Percentiles rank a stretch among this genome's conserved stretches.
These are phyloP conservation scores for Cygnus buccinator DNA, from an alignment of 2,113 vertebrate genomes.

Conservation along the genomic window DNA sequence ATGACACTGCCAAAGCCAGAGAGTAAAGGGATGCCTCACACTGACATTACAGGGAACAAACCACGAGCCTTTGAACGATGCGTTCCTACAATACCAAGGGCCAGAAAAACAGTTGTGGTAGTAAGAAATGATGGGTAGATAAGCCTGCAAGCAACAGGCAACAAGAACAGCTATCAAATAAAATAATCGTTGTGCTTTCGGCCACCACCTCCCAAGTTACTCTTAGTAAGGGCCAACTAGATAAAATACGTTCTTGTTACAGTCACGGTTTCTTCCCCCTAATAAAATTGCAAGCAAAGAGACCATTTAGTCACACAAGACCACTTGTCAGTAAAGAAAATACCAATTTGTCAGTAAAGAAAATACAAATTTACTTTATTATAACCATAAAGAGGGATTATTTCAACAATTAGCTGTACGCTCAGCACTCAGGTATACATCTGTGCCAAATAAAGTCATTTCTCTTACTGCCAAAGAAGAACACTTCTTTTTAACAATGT, in stretches of 20 bases:
- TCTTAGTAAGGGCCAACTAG: background rate
- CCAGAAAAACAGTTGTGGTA: background rate
- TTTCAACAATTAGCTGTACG: conserved; percentile 50
- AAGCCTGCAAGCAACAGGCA: background rate
- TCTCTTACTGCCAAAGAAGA: conserved; percentile 38
- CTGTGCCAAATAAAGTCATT: conserved; percentile 20
- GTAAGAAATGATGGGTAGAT: background rate
- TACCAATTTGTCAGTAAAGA: background rate
- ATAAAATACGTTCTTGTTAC: background rate
- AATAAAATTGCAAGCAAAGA: background rate
- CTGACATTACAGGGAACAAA: background rate
- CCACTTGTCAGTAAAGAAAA: conserved; percentile 51
- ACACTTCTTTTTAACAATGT: background rate
- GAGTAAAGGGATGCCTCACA: background rate
- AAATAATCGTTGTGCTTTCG: background rate
- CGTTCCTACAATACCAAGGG: background rate
- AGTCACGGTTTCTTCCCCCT: background rate
- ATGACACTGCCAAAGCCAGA: background rate
- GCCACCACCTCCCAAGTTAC: background rate
- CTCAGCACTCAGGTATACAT: background rate
- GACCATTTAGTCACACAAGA: background rate
- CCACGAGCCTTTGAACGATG: background rate
- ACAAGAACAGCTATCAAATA: background rate
- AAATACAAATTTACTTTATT: conserved; percentile 60
- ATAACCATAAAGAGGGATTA: conserved; percentile 37